Base-by-base conservation (phyloP, 2,797 vertebrate genomes). In the Alcedo quadribrachys region DNA sequence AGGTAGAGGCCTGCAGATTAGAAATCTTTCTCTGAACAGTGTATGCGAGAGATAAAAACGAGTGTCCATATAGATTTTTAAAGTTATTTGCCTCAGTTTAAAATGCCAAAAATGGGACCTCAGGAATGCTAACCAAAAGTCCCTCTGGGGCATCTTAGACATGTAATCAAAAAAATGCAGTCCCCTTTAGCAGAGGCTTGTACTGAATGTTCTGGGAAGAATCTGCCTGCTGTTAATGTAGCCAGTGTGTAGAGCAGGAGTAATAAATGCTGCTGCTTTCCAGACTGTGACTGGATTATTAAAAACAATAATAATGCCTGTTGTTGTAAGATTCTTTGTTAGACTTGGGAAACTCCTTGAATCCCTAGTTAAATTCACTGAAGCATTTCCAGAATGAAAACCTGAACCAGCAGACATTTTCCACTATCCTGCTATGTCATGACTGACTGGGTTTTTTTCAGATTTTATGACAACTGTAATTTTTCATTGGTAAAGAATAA, bases 391-490 rank as follows among this genome's bases (percentile, higher is more conserved):
- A 94, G 55, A 45, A 81, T 57, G 85, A 85, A 92, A 90, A 71
- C 68, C 77, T 75, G n/a, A 91, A 45, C 76, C 86, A 94, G 90
- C 81, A 97, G 96, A 96, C 96, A 91, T 93, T 98, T 94, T 93
- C 89, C 83, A 88, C 96, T 96, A 90, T 90, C 69, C 85, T 94
- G 81, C 92, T 96, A 73, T 95, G 80, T 97, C 94, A 95, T 93
- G 89, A 92, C 81, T 96, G 91, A 92, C 91, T 96, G 96, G 95
- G 90, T 80, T 92, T 93, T 97, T 97, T 96, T 92, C 93, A 90
- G 97, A 98, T 98, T 97, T 97, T 97, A 97, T 98, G 97, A 96
- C 96, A 98, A 98, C 98, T 43, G 3, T 93, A 90, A 94, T 97
- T 97, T 97, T 97, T 96, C 94, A 83, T 86, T 96, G 95, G 77